Percentiles rank a stretch among this genome's conserved stretches.
These are phyloP conservation scores for Salticus scenicus DNA, from an alignment of 2,888 invertebrate genomes.

Conservation along the genomic window DNA sequence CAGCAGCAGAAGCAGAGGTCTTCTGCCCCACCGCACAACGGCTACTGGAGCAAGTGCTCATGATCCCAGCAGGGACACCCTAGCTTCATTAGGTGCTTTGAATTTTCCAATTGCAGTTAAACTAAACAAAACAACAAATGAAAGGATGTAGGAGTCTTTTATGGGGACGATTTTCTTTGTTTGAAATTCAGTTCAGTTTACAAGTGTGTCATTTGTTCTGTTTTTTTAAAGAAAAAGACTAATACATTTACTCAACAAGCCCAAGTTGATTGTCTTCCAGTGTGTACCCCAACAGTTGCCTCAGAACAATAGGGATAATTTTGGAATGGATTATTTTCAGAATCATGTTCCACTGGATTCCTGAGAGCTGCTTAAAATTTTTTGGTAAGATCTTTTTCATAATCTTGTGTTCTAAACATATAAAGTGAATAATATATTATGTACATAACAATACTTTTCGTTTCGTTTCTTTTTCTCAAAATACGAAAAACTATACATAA, in stretches of 20 bases:
- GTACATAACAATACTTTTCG: no score
- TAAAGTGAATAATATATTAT: no score
- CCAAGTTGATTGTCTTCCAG: conserved; percentile 61
- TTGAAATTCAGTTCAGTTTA: conserved; percentile 16
- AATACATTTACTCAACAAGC: conserved; percentile 36
- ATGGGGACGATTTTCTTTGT: conserved; percentile 21
- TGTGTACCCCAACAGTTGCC: conserved; percentile 39
- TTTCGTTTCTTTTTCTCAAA: no score
- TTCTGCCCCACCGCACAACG: conserved; percentile 71
- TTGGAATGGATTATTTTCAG: conserved; percentile 43
- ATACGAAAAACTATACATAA: no score
- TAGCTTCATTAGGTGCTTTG: conserved; percentile 56
- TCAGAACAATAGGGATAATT: conserved; percentile 28
- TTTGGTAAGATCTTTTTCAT: not conserved
- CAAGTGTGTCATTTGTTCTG: conserved; percentile 15
- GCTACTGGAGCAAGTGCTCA: conserved; percentile 73
- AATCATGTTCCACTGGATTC: not conserved
- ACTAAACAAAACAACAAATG: conserved; percentile 39
- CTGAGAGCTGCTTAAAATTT: not conserved
- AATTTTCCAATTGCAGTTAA: conserved; percentile 47
- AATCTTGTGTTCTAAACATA: no score
- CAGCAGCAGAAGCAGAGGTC: conserved; percentile 66
- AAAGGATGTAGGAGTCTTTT: conserved; percentile 12
- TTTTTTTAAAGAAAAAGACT: conserved; percentile 22
- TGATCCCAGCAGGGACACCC: conserved; percentile 37